Conservation (phyloP, 2,888 invertebrate genomes). For the Scaptomyza polygonia region DNA sequence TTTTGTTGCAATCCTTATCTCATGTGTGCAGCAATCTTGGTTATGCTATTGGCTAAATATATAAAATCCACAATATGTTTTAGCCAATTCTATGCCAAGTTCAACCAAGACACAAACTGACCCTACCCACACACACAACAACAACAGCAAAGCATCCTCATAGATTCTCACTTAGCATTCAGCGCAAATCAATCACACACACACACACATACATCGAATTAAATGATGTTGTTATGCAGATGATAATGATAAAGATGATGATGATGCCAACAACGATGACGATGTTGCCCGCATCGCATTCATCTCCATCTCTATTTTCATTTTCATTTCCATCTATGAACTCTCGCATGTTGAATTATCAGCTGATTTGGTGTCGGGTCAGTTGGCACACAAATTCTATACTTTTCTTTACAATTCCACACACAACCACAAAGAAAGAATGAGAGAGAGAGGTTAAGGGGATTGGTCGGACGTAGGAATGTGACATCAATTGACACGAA, state of each 20-base stretch:
- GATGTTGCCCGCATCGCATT: constrained; percentile 22
- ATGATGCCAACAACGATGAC: constrained; percentile 35
- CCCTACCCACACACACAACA: constrained; percentile 36
- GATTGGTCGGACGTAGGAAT: constrained; percentile 45
- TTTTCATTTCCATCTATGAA: constrained; percentile 6
- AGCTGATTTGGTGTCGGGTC: constrained; percentile 77
- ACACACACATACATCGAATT: constrained; percentile 9
- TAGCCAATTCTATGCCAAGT: constrained; percentile 62
- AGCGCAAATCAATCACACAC: constrained; percentile 50
- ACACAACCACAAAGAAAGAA: constrained; percentile 26
- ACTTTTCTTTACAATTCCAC: constrained; percentile 75
- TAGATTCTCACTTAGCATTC: constrained; percentile 57
- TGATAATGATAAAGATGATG: constrained; percentile 9
- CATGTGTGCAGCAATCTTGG: constrained; percentile 41
- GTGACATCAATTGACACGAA: constrained; percentile 79
- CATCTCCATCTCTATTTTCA: constrained; percentile 4
- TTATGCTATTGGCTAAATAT: constrained; percentile 63
- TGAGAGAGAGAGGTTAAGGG: not conserved
- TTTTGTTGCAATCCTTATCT: constrained; percentile 8
- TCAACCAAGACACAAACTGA: constrained; percentile 54
- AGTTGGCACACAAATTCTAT: constrained; percentile 72
- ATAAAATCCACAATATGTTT: constrained; percentile 56
- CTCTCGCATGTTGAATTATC: constrained; percentile 60
- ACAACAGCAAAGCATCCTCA: constrained; percentile 14
- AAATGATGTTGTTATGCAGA: constrained; percentile 16